These are phyloP conservation scores for Panonychus citri DNA, from an alignment of 1,140 invertebrate species.

Conservation along the genomic window DNA sequence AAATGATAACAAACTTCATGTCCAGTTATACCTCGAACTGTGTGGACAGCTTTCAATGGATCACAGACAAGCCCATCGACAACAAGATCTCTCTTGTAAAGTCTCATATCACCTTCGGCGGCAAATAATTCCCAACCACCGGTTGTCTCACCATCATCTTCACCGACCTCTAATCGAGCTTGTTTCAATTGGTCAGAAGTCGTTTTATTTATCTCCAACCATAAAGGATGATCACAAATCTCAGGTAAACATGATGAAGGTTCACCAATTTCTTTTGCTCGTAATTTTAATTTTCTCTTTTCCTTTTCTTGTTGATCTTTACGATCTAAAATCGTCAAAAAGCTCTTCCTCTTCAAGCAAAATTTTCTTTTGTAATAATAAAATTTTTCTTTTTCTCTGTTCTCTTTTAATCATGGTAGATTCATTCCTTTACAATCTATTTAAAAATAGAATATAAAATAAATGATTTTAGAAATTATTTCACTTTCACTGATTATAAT, in stretches of 20 bases:
- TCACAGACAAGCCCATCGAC: conserved; percentile 88
- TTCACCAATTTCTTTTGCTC: conserved; percentile 2
- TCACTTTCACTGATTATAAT: too few relatives aligned
- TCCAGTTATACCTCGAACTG: conserved; percentile 84
- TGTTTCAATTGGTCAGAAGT: conserved; percentile 69
- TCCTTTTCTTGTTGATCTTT: conserved; percentile 57
- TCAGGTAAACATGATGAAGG: conserved; percentile 6
- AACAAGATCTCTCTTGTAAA: conserved; percentile 85
- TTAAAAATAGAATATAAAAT: too few relatives aligned
- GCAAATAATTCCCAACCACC: conserved; percentile 91
- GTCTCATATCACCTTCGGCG: conserved; percentile 94
- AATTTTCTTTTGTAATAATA: too few relatives aligned
- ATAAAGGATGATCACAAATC: conserved; percentile 6
- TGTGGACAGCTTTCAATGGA: conserved; percentile 90
- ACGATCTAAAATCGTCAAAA: conserved; percentile 86
- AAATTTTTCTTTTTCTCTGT: too few relatives aligned
- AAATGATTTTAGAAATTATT: too few relatives aligned
- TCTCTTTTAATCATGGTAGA: too few relatives aligned
- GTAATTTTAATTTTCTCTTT: conserved; percentile 24
- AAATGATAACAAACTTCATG: conserved; percentile 95
- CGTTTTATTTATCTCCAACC: conserved; percentile 38
- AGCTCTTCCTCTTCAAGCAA: conserved; percentile 92
- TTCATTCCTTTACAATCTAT: too few relatives aligned
- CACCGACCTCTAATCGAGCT: conserved; percentile 51
- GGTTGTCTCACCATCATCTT: conserved; percentile 30